Conservation (phyloP, 2,797 vertebrate genomes). For the Zalophus californianus region DNA sequence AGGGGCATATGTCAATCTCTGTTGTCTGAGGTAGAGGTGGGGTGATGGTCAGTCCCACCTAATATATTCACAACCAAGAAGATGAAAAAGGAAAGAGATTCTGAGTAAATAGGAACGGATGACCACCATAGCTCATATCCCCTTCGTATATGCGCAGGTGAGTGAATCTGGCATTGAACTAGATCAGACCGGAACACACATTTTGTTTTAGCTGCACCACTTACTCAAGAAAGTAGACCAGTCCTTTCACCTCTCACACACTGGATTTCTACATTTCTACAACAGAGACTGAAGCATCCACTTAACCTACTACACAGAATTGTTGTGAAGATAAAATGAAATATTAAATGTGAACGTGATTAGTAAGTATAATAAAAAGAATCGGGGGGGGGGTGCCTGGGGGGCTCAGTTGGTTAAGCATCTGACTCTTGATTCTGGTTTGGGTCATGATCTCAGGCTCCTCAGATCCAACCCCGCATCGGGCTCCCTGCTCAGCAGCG, state of each 20-base stretch:
- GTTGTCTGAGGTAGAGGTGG: background rate
- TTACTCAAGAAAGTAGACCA: background rate
- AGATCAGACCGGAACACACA: too few species aligned
- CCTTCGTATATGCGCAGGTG: rapidly evolving
- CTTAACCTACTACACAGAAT: background rate
- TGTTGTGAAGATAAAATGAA: background rate
- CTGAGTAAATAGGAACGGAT: background rate
- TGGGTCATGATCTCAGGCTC: background rate
- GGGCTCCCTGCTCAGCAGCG: too few species aligned
- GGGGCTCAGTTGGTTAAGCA: background rate
- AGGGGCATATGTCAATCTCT: background rate
- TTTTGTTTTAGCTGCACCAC: background rate
- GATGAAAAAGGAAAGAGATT: background rate
- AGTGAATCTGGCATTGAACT: background rate
- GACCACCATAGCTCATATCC: background rate
- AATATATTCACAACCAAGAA: background rate
- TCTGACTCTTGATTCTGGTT: background rate
- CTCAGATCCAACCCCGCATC: background rate
- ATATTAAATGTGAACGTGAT: background rate
- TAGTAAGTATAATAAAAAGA: background rate
- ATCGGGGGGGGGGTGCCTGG: background rate
- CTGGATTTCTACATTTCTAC: background rate
- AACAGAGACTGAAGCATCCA: background rate
- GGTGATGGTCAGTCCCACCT: background rate
- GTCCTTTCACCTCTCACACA: background rate